phyloP scores from a whole-genome alignment of 2,888 invertebrate species.

The Dryomyza anilis region DNA sequence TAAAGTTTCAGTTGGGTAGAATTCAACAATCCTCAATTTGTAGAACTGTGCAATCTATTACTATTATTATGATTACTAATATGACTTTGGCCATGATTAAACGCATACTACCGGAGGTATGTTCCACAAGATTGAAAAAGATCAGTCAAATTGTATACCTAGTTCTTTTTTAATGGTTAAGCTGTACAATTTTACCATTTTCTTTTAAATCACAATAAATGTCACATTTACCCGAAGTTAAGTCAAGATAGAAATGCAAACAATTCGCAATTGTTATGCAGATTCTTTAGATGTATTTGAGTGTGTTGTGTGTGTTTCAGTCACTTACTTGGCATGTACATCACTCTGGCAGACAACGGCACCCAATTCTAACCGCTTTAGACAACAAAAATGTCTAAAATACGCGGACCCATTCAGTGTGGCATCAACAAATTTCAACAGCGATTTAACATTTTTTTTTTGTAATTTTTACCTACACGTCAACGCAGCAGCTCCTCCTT shows the following conservation, averaged over 20 bases:
- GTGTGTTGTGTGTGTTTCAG: neutral
- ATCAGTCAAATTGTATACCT: too few relatives aligned
- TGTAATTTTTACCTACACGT: neutral
- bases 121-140: too few relatives aligned
- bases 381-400: neutral
- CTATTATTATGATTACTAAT: too few relatives aligned
- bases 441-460: neutral
- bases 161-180: too few relatives aligned
- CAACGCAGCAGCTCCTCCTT: neutral
- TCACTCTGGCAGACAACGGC: neutral
- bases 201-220: constrained; percentile 5
- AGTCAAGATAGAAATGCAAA: neutral
- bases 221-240: neutral
- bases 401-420: neutral
- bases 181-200: too few relatives aligned
- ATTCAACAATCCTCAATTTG: too few relatives aligned
- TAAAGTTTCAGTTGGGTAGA: too few relatives aligned
- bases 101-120: too few relatives aligned
- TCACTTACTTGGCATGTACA: neutral
- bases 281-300: neutral
- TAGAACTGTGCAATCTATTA: too few relatives aligned
- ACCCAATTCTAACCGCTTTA: neutral
- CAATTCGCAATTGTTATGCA: constrained; percentile 13
- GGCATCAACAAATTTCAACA: constrained; percentile 6
- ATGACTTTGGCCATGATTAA: too few relatives aligned